Evolutionary conservation across 2,888 invertebrate genomes (phyloP), one percentile per base, ranked within the genome.

Genomic region (Drosophila mulleri): DNA sequence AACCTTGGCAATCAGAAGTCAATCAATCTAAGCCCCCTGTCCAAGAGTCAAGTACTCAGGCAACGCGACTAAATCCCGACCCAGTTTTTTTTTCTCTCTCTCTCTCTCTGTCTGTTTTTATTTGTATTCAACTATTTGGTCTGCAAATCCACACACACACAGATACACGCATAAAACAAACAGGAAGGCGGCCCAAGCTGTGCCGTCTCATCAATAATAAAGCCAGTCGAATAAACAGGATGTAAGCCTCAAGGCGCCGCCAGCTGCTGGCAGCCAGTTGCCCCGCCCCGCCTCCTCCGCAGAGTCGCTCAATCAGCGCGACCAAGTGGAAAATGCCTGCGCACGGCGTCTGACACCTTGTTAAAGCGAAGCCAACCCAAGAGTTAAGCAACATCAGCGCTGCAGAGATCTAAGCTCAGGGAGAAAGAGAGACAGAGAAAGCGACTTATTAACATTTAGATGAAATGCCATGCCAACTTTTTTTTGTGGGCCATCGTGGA

Each of bases 211-310:
- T 83, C 86, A 83, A 83, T 83, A 83, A 83, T 83, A 83, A 83
- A 83, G 83, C 86, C 85, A 88, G 83, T 72, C 78, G 80, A 75
- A 88, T 88, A 83, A 88, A 88, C 88, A 85, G 83, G 83, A 85
- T 83, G 81, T 88, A 80, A 68, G 80, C 83, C 63, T 59, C 52
- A 75, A 80, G 74, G 54, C 56, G 78, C 72, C 70, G 84, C 70
- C 79, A 76, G 79, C 67, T 67, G 78, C 52, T 69, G 41, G 84
- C 71, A 59, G 62, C 50, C 32, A 48, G 26, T 3, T 47, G 45
- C 26, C 26, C 37, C 47, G 12, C 12, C 32, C 42, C 47, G 12
- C 12, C 32, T 16, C 12, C 32, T 11, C 16, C 32, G 58, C 64
- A 35, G 58, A 69, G 75, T 81, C 75, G 69, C 88, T 87, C 87